Percentiles rank a stretch among this genome's conserved stretches.
Conservation (phyloP, 2,888 invertebrate species). For the Drosophila prolongata region DNA sequence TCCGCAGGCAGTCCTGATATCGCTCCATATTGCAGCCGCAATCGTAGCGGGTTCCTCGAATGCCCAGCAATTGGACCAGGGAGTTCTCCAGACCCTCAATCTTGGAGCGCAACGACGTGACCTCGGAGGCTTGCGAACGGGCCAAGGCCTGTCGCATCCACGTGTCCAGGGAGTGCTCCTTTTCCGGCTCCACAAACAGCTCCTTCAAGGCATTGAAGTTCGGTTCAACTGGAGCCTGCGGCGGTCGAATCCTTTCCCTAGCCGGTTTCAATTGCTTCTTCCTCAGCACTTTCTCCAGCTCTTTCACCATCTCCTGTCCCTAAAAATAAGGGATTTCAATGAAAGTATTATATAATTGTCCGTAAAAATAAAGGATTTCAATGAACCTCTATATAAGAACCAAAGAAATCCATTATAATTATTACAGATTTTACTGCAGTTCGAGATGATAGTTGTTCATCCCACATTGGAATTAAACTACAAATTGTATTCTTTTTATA, state of each 20-base stretch:
- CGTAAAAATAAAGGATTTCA: no score
- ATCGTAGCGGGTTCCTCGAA: slow-evolving; percentile 89
- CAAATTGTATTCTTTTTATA: no score
- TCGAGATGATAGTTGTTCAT: no score
- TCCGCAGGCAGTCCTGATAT: slow-evolving; percentile 93
- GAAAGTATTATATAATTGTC: no score
- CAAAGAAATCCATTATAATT: no score
- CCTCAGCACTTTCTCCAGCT: slow-evolving; percentile 13
- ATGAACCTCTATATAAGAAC: no score
- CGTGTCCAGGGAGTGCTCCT: slow-evolving; percentile 83
- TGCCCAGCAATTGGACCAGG: slow-evolving; percentile 83
- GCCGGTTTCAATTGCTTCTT: background rate
- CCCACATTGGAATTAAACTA: no score
- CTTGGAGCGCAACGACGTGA: slow-evolving; percentile 89
- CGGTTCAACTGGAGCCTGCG: slow-evolving; percentile 72
- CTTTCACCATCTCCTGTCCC: slow-evolving; percentile 1
- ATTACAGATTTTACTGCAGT: no score
- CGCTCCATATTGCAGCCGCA: slow-evolving; percentile 95
- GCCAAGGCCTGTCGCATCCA: slow-evolving; percentile 91
- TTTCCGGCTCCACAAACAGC: slow-evolving; percentile 88
- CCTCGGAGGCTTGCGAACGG: slow-evolving; percentile 87
- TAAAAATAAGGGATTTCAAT: no score
- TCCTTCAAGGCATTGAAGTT: slow-evolving; percentile 86
- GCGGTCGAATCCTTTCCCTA: slow-evolving; percentile 6
- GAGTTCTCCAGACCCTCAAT: slow-evolving; percentile 85